Evolutionary conservation across 1,140 invertebrate genomes (phyloP), one percentile per base, ranked within the genome.

Genomic region (Ruditapes philippinarum): DNA sequence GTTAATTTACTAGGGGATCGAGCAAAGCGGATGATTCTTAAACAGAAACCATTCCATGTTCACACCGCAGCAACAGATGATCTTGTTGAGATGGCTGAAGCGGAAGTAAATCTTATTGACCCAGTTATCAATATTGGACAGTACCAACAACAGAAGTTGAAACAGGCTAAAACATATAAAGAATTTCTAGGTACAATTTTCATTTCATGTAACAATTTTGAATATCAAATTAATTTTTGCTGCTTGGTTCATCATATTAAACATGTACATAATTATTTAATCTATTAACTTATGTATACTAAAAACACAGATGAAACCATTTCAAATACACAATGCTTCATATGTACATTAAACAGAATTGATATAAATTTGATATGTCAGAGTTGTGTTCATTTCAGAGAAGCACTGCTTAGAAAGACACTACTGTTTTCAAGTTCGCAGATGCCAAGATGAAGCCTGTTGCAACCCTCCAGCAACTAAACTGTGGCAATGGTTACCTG

Each of bases 401-500:
- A 28, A 42, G 12, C 76, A 90, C 80, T 88, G 78, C 38, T 73
- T 40, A 33, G 22, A 49, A 33, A 60, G 68, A 25, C 33, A 65
- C 17, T 90, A 88, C 42, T 33, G 33, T 49, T 89, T 91, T 51
- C 87, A 91, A 51, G 82, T 88, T 40, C 70, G 80, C 40, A 84
- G 78, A 54, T 91, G 90, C 80, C 22, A 78, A 22, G 80, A 84
- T 79, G 54, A 45, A 4, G 49, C 42, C 2, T 91, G 85, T 28
- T 91, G 85, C 79, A 49, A 28, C 25, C 85, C 89, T 36, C 38
- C 42, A 31, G 57, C 78, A 0, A 25, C 9, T 68, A 25, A 14
- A 25, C 22, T 62, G 25, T 62, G 65, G 40, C 5, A 19, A 70
- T 91, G 85, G 85, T 60, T 91, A 57, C 85, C 90, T 60, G 89